These are phyloP conservation scores for Tipula confusa DNA, from an alignment of 2,888 invertebrate genomes.

Conservation along the genomic window DNA sequence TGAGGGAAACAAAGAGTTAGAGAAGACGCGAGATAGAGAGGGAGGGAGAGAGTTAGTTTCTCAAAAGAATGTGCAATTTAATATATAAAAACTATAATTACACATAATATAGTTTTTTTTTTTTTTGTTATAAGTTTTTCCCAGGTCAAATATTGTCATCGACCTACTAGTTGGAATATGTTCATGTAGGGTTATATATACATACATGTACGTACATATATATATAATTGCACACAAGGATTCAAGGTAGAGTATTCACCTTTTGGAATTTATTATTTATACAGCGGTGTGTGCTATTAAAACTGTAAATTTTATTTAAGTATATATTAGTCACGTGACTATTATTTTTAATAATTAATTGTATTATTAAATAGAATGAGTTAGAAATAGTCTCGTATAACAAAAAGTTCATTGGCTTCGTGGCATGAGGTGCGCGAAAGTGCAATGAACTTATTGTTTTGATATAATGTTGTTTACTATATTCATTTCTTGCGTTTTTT, in stretches of 20 bases:
- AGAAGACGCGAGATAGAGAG: not conserved
- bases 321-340: slow-evolving; percentile 21
- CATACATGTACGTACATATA: not conserved
- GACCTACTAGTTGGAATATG: slow-evolving; percentile 26
- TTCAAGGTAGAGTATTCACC: slow-evolving; percentile 27
- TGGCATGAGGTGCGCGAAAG: not conserved
- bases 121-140: not conserved
- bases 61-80: slow-evolving; percentile 15
- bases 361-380: not conserved
- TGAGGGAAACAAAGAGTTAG: too few relatives aligned
- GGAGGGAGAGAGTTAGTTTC: not conserved
- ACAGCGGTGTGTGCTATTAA: not conserved
- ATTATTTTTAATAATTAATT: slow-evolving; percentile 13
- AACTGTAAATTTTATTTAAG: slow-evolving; percentile 28
- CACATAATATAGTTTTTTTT: not conserved
- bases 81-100: not conserved
- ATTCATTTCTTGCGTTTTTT: not conserved
- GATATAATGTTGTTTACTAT: not conserved
- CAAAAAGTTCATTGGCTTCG: not conserved
- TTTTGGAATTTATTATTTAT: not conserved
- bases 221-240: not conserved
- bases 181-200: not conserved
- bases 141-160: slow-evolving; percentile 31
- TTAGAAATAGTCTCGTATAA: not conserved
- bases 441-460: slow-evolving; percentile 26